Conservation (phyloP, 1,140 invertebrate species). For the Drosophila insularis region DNA sequence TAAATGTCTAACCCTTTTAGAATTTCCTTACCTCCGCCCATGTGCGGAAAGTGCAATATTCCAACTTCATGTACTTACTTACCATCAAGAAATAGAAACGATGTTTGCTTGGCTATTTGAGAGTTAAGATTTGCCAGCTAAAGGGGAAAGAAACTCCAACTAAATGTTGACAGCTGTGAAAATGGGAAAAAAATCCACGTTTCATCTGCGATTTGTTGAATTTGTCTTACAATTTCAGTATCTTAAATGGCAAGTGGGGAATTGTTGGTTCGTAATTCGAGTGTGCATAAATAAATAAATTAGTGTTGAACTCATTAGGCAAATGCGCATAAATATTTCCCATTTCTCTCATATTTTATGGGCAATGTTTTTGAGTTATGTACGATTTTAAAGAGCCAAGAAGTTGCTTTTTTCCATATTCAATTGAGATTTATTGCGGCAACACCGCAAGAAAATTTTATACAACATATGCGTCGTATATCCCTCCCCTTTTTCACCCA, state of each 20-base stretch:
- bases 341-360: background rate
- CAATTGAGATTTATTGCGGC: conserved; percentile 36
- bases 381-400: conserved; percentile 20
- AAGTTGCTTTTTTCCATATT: conserved; percentile 22
- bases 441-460: conserved; percentile 19
- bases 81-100: conserved; percentile 16
- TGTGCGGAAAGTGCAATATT: background rate
- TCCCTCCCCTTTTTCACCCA: background rate
- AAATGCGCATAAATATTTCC: conserved; percentile 16
- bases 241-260: background rate
- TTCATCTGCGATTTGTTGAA: conserved; percentile 7
- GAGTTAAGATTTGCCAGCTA: background rate
- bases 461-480: conserved; percentile 11
- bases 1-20: no score
- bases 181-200: background rate
- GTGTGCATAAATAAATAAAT: conserved; percentile 6
- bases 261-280: background rate
- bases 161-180: conserved; percentile 13
- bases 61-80: conserved; percentile 4
- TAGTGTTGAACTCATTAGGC: conserved; percentile 23
- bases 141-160: background rate
- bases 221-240: background rate
- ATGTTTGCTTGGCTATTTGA: conserved; percentile 10
- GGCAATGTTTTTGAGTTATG: conserved; percentile 19
- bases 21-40: background rate